phyloP scores from a whole-genome alignment of 53 echinoderm and acorn worm genomes.

The Hippasteria phrygiana region DNA sequence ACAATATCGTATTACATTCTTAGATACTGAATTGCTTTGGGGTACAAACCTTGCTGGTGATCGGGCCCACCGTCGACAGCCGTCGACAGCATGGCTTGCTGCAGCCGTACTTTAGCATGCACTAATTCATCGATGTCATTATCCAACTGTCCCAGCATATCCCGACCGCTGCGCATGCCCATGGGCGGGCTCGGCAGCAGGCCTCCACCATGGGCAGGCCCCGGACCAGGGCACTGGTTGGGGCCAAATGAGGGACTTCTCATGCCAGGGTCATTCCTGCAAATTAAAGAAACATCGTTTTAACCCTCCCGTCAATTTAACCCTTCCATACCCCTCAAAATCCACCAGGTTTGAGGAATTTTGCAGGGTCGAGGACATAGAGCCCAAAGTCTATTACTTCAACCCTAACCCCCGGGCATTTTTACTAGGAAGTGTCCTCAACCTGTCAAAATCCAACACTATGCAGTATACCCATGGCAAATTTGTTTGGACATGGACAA shows the following conservation, averaged over 20 bases:
- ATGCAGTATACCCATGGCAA: too few species aligned
- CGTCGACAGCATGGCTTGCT: constrained; percentile 87
- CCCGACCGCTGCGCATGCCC: not conserved
- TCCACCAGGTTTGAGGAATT: too few species aligned
- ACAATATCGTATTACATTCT: too few species aligned
- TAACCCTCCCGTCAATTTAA: too few species aligned
- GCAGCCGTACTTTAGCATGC: constrained; percentile 82
- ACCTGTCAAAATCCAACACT: too few species aligned
- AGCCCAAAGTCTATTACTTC: too few species aligned
- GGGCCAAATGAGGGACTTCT: not conserved
- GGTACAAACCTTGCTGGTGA: not conserved
- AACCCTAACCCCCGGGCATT: too few species aligned
- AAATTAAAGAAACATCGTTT: not conserved
- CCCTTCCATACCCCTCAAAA: too few species aligned
- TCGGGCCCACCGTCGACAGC: constrained; percentile 1
- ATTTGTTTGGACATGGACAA: too few species aligned
- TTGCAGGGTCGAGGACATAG: too few species aligned
- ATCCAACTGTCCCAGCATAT: constrained; percentile 43
- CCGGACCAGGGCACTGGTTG: not conserved
- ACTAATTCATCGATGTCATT: constrained; percentile 57
- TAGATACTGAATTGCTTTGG: too few species aligned
- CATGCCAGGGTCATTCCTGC: constrained; percentile 26
- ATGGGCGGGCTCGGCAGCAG: constrained; percentile 27
- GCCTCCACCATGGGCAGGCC: not conserved
- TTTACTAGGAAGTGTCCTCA: too few species aligned